Base-by-base conservation (phyloP, 2,797 vertebrate species). In the Poecile montanus region DNA sequence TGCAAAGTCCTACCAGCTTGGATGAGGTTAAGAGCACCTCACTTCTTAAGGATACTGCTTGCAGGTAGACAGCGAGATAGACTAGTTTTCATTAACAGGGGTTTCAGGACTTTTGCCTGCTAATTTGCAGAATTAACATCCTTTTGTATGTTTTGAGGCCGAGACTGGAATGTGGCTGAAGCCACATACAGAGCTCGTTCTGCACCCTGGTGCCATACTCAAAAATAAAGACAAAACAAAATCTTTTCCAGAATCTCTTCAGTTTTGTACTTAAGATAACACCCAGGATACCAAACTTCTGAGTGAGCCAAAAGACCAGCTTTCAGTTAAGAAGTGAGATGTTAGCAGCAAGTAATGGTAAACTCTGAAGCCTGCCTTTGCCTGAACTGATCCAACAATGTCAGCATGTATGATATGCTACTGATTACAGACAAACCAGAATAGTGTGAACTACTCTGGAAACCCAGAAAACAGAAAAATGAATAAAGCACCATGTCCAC, bases 321-420 rank as follows among this genome's bases (percentile, higher is more conserved):
- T 83, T 83, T 56, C 53, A 40, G 21, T 63, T 80, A n/a, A 85
- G 48, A 85, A 54, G 5, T 1, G 32, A 89, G 50, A 54, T 26
- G 4, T 22, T 67, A 77, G 25, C 53, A 84, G 27, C 19, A 73
- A 88, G 30, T 20, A 23, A 67, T 77, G 18, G 29, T 34, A 74
- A 83, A n/a, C 16, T 38, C 16, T 34, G 21, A 70, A 82, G 25
- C 17, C 16, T 92, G 23, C 17, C 45, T 86, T 66, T 77, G 51
- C 22, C 40, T 56, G 29, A 88, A 56, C 2, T 10, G 42, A 32
- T 68, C n/a, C 11, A 58, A 32, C 16, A 40, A 27, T 18, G 10
- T 56, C 61, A 86, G 34, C 7, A 7, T 0, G 0, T 12, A 10
- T 7, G 4, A 13, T n/a, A 9, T 6, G 2, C n/a, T 1, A 2